phyloP scores from a whole-genome alignment of 2,888 invertebrate species.

The Drosophila testacea region DNA sequence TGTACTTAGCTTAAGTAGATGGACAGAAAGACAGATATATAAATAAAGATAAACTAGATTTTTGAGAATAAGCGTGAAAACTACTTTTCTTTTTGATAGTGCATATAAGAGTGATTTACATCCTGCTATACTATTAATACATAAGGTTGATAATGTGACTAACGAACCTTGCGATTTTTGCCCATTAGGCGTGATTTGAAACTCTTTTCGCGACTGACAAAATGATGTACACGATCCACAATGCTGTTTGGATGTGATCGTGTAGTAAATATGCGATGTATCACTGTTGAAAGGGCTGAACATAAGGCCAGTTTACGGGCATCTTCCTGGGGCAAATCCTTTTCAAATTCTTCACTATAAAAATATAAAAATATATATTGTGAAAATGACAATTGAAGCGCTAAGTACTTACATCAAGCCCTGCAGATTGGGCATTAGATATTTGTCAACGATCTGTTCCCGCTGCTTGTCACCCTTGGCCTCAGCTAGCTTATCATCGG shows the following conservation, averaged over 20 bases:
- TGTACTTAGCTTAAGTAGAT: too few relatives aligned
- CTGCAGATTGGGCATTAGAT: conserved; percentile 90
- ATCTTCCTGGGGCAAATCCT: conserved; percentile 87
- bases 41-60: background rate
- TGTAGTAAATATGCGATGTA: conserved; percentile 91
- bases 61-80: background rate
- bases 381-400: background rate
- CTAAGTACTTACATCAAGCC: conserved; percentile 87
- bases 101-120: background rate
- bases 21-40: background rate
- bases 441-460: conserved; percentile 91
- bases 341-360: conserved; percentile 88
- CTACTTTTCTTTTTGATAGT: background rate
- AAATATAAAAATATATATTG: background rate
- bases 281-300: conserved; percentile 92
- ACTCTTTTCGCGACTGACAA: conserved; percentile 94
- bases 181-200: conserved; percentile 89
- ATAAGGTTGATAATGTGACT: background rate
- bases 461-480: conserved; percentile 92
- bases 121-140: background rate
- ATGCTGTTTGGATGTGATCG: conserved; percentile 87
- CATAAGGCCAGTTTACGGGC: conserved; percentile 88
- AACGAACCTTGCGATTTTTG: conserved; percentile 88
- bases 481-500: conserved; percentile 91
- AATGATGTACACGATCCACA: conserved; percentile 92